phyloP scores from a whole-genome alignment of 1,140 invertebrate species.

The Tribolium castaneum region DNA sequence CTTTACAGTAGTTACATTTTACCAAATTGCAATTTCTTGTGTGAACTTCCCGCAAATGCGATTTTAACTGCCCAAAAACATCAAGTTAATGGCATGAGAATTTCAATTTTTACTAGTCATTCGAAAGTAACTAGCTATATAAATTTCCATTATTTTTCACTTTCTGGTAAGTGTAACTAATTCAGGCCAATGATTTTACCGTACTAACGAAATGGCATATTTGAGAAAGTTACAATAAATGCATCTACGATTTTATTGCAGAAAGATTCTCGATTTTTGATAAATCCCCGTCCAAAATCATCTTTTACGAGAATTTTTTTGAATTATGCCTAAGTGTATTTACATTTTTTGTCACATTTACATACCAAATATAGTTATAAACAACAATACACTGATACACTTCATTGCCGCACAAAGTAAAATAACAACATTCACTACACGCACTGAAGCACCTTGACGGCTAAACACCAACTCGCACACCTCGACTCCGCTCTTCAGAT shows the following conservation, averaged over 20 bases:
- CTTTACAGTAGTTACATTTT: background rate
- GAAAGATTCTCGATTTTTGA: background rate
- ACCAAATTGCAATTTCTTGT: background rate
- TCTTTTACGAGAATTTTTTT: constrained; percentile 29
- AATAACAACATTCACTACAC: constrained; percentile 35
- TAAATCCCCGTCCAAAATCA: constrained; percentile 22
- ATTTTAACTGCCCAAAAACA: background rate
- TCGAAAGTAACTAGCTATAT: constrained; percentile 27
- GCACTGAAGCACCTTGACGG: constrained; percentile 11
- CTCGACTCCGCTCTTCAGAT: constrained; percentile 2
- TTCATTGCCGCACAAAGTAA: constrained; percentile 8
- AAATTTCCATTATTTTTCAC: constrained; percentile 38
- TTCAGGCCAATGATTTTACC: constrained; percentile 23
- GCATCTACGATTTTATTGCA: background rate
- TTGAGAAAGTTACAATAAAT: constrained; percentile 1
- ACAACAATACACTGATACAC: constrained; percentile 36
- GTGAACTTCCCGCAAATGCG: background rate
- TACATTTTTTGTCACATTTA: background rate
- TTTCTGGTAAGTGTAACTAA: constrained; percentile 4
- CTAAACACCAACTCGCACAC: constrained; percentile 36
- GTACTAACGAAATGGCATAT: background rate
- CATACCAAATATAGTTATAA: constrained; percentile 41
- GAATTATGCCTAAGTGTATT: background rate
- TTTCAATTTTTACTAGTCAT: constrained; percentile 24
- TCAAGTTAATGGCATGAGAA: background rate